Evolutionary conservation across 2,888 invertebrate genomes (phyloP), one percentile per base, ranked within the genome.

Genomic region (Leptopilina syphax): DNA sequence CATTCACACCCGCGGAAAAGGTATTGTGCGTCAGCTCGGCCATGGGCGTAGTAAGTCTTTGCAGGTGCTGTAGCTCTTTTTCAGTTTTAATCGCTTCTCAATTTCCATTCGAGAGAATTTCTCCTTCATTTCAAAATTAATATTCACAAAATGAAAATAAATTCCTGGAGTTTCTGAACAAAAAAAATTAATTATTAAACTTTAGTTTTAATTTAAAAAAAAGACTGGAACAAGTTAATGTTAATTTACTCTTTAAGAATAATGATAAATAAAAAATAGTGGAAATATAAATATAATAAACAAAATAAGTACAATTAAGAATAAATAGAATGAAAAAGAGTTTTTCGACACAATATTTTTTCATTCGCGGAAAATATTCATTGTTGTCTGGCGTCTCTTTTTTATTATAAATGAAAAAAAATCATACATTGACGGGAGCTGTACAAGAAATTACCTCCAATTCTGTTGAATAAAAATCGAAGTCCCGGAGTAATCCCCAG

Each of bases 21-120:
- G 87, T 86, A 86, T 87, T 85, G 88, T 85, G 88, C 89, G 90
- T 88, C 90, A 90, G 88, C 89, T 87, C 87, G 89, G 84, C 85
- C 88, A 86, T 86, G 88, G 87, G 86, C 87, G 88, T 88, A 89
- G 88, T 88, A 89, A 87, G 85, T 83, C 79, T 8, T 77, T 77
- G 79, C 80, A 82, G 82, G 81, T 83, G 80, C 65, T 81, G 65
- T 77, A 79, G 85, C 86, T 85, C 87, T 86, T 85, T 86, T 87
- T 84, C 85, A 79, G 83, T 83, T 86, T 86, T 83, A 84, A 85
- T 85, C 84, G 84, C 84, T 85, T 85, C 85, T 83, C 84, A 82
- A 85, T 85, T 84, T 77, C 80, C 24, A 73, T 24, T 73, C 27
- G 54, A 67, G n/a, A 13, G 54, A 73, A 73, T 73, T 57, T 34